A percentile compares a stretch with the other conserved stretches of the same genome.
Evolutionary conservation across 2,888 invertebrate genomes (phyloP).

Genomic region (Lasioglossum zephyrum): DNA sequence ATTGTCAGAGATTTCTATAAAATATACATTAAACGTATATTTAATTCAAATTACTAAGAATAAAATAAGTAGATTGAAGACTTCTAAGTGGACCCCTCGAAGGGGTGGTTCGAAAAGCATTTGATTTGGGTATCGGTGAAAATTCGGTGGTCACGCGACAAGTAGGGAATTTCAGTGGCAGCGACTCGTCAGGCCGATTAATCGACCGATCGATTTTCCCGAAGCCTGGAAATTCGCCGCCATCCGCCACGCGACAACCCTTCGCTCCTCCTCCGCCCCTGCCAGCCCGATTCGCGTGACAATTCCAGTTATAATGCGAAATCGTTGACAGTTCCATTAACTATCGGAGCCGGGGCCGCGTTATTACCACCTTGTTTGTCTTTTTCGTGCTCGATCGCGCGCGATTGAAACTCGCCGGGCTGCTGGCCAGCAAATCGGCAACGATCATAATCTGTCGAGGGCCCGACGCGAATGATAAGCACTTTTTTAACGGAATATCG

Average conservation of each 20-base stretch:
- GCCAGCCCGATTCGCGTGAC: slow-evolving; percentile 45
- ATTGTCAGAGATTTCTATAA: no score
- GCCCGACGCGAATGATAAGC: slow-evolving; percentile 28
- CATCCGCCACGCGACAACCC: not conserved
- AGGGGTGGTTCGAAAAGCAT: not conserved
- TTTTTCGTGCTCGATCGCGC: slow-evolving; percentile 60
- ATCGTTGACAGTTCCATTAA: slow-evolving; percentile 66
- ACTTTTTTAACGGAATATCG: slow-evolving; percentile 32
- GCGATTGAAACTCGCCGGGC: slow-evolving; percentile 52
- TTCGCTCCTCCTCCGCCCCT: not conserved
- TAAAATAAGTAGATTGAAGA: slow-evolving; percentile 69
- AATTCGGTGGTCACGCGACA: slow-evolving; percentile 71
- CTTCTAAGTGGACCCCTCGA: slow-evolving; percentile 71
- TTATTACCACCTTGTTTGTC: slow-evolving; percentile 66
- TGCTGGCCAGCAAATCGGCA: slow-evolving; percentile 50
- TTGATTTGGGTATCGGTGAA: slow-evolving; percentile 27
- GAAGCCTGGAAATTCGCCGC: slow-evolving; percentile 38
- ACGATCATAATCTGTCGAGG: slow-evolving; percentile 56
- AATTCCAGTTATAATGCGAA: slow-evolving; percentile 62
- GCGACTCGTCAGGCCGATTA: slow-evolving; percentile 58
- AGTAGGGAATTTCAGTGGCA: slow-evolving; percentile 63
- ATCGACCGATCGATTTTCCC: slow-evolving; percentile 69
- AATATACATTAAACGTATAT: no score
- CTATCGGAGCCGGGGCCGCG: slow-evolving; percentile 47
- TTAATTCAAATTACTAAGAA: not conserved